Conservation (phyloP, 2,888 invertebrate species). For the Amphipoea lucens region DNA sequence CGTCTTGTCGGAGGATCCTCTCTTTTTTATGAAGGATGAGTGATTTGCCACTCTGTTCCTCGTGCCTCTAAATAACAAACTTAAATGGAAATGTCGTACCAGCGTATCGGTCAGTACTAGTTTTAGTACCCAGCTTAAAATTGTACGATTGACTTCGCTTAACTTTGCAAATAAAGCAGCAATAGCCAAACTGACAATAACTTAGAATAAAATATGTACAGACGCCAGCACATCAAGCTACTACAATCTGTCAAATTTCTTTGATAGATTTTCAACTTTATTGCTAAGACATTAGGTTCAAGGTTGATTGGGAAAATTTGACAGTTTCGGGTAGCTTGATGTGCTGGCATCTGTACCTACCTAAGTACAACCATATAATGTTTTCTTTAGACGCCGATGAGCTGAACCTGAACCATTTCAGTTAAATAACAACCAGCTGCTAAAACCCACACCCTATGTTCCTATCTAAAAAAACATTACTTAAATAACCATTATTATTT, state of each 20-base stretch:
- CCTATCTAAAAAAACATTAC: constrained; percentile 34
- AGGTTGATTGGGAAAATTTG: too few relatives aligned
- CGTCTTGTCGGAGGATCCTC: too few relatives aligned
- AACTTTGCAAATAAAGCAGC: neutral
- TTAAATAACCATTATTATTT: constrained; percentile 23
- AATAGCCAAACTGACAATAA: neutral
- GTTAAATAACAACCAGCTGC: neutral
- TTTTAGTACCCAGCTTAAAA: neutral
- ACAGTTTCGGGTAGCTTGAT: too few relatives aligned
- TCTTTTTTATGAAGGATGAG: too few relatives aligned
- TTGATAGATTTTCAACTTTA: too few relatives aligned
- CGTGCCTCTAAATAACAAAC: too few relatives aligned
- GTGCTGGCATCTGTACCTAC: neutral
- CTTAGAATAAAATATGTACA: neutral
- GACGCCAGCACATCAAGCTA: too few relatives aligned
- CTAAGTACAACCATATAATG: neutral
- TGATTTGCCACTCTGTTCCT: too few relatives aligned
- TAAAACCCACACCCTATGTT: neutral
- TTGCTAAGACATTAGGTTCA: too few relatives aligned
- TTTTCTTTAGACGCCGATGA: neutral
- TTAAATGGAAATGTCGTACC: too few relatives aligned
- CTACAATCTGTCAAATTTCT: too few relatives aligned
- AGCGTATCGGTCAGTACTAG: neutral
- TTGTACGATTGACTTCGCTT: neutral
- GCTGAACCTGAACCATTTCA: neutral